Evolutionary conservation across 2,113 vertebrate species (phyloP), one percentile per base, ranked within the genome.

Genomic region (Periophthalmodon schlosseri): DNA sequence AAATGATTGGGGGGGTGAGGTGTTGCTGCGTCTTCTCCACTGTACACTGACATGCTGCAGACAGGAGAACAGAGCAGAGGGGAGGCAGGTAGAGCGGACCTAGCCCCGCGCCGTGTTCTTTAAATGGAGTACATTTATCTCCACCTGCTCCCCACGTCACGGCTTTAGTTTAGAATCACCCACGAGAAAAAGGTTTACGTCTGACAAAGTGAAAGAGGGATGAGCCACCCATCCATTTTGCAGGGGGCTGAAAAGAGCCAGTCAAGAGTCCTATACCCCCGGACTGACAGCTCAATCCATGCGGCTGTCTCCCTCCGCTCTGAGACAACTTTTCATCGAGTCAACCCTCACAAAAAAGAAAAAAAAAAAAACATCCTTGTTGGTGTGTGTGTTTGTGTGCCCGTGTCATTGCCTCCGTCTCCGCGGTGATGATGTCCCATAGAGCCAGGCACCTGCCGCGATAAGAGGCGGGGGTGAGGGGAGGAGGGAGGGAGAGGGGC

Each of bases 371-470:
- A 28, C 74, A 83, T 85, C 71, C 5, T 2, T 63, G 72, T 73
- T 70, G 36, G 24, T 73, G 74, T 39, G 69, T 56, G 57, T 63
- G 46, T 49, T 34, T 58, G 56, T 68, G 70, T 39, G 50, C 12
- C 49, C 14, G 63, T 76, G 77, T 83, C 78, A 78, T 68, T 8
- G 47, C 69, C 74, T 89, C 81, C 81, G 70, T 86, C 88, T 86
- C 83, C 77, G 77, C 80, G 75, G 60, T 18, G 52, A 89, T 84
- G 79, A 83, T 83, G 82, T 86, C 81, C 83, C 73, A 81, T 85
- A 84, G 81, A 88, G 71, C 74, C 44, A 47, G 69, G 69, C 83
- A 88, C 88, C 87, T 87, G 86, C 81, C 49, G 23, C 68, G 86
- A 89, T 86, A 85, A 86, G 84, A 83, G 84, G 73, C 71, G 78